Conservation (phyloP, 2,797 vertebrate species). For the Brachymystax lenok region DNA sequence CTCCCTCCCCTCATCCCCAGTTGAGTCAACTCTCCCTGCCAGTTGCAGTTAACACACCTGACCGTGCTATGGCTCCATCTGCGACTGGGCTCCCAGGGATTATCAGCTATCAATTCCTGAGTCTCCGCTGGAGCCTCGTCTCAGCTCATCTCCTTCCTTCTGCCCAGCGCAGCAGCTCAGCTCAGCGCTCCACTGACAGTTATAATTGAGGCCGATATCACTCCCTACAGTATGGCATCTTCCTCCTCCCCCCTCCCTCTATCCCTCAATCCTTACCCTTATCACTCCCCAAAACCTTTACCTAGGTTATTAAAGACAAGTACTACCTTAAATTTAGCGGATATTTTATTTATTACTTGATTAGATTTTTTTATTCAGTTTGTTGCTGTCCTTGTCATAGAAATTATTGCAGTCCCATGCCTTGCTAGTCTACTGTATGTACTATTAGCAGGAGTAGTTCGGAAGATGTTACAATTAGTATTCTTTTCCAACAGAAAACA, state of each 20-base stretch:
- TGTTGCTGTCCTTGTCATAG: neutral
- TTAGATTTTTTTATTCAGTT: neutral
- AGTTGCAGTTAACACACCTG: constrained; percentile 44
- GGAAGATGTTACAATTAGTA: constrained; percentile 12
- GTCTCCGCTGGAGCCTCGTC: constrained; percentile 60
- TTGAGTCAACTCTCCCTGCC: neutral
- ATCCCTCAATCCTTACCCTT: constrained; percentile 17
- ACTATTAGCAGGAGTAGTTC: constrained; percentile 24
- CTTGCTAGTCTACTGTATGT: constrained; percentile 22
- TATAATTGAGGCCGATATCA: constrained; percentile 76
- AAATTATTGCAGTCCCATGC: neutral
- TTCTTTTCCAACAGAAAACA: constrained; percentile 39
- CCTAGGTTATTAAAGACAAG: constrained; percentile 27
- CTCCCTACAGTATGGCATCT: constrained; percentile 61
- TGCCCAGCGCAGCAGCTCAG: constrained; percentile 53
- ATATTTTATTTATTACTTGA: constrained; percentile 3
- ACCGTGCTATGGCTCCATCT: constrained; percentile 56
- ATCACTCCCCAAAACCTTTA: constrained; percentile 52
- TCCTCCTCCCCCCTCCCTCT: constrained; percentile 13
- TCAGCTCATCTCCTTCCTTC: constrained; percentile 73
- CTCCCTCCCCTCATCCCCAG: neutral
- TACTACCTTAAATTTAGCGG: constrained; percentile 18
- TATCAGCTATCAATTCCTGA: constrained; percentile 71
- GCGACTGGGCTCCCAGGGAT: constrained; percentile 63
- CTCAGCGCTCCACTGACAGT: constrained; percentile 69